phyloP scores from a whole-genome alignment of 1,140 invertebrate genomes.

The Temnothorax longispinosus region DNA sequence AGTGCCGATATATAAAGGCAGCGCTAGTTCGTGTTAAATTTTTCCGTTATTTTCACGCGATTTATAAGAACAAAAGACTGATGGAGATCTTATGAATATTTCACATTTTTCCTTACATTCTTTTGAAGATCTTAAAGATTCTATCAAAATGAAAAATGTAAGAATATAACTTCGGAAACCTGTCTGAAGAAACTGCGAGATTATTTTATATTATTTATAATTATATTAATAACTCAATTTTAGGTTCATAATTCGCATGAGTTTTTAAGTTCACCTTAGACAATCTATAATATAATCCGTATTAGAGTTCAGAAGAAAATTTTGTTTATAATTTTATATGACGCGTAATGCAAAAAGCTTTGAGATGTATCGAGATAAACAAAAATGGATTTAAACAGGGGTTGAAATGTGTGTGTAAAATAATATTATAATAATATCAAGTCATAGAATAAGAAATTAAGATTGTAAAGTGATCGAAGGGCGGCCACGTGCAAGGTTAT shows the following conservation, averaged over 20 bases:
- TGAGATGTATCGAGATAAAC: background rate
- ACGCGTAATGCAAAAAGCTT: background rate
- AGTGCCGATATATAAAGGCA: background rate
- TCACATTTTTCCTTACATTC: background rate
- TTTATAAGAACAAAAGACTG: slow-evolving; percentile 1
- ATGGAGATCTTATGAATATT: background rate
- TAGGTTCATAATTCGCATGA: background rate
- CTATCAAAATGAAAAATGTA: background rate
- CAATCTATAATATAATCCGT: background rate
- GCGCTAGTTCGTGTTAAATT: background rate
- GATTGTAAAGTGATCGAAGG: background rate
- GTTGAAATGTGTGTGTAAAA: background rate
- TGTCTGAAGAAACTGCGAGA: too few species aligned
- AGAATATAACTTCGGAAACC: background rate
- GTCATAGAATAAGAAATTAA: background rate
- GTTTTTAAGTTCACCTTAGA: background rate
- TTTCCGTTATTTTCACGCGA: slow-evolving; percentile 30
- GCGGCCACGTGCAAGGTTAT: background rate
- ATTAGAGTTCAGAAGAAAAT: background rate
- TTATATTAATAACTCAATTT: background rate
- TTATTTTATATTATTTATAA: background rate
- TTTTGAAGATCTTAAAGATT: background rate
- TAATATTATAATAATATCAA: background rate
- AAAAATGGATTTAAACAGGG: background rate
- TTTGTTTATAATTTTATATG: background rate